A percentile compares a stretch with the other conserved stretches of the same genome.
phyloP scores from a whole-genome alignment of 35 echinoderm and acorn worm species.

The Heliocidaris tuberculata region DNA sequence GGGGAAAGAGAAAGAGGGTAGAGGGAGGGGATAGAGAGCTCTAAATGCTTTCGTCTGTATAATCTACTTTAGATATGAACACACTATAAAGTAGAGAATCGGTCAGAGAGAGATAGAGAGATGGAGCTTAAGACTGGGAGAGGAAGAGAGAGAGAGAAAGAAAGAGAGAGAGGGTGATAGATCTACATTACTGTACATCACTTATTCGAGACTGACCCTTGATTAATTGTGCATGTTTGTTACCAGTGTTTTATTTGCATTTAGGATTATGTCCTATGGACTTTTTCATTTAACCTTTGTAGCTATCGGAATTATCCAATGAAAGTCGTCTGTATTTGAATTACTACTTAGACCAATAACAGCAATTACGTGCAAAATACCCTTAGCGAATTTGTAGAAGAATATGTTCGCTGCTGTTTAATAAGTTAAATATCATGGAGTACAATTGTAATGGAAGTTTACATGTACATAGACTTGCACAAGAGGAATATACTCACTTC shows the following conservation, averaged over 20 bases:
- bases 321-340: constrained; percentile 2
- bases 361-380: not conserved
- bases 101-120: not conserved
- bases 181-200: not conserved
- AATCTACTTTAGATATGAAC: no score
- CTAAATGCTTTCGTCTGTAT: no score
- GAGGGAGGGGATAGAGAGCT: no score
- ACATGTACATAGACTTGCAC: no score
- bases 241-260: not conserved
- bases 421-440: no score
- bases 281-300: not conserved
- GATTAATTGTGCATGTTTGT: not conserved
- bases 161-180: not conserved
- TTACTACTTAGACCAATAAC: not conserved
- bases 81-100: no score
- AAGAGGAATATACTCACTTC: no score
- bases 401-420: not conserved
- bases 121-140: not conserved
- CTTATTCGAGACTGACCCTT: not conserved
- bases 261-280: not conserved
- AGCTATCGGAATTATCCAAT: not conserved
- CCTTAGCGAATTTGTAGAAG: not conserved
- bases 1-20: not conserved
- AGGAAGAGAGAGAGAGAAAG: not conserved
- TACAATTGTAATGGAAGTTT: no score